These are phyloP conservation scores for Folsomia candida DNA, from an alignment of 2,888 invertebrate genomes.

Conservation along the genomic window DNA sequence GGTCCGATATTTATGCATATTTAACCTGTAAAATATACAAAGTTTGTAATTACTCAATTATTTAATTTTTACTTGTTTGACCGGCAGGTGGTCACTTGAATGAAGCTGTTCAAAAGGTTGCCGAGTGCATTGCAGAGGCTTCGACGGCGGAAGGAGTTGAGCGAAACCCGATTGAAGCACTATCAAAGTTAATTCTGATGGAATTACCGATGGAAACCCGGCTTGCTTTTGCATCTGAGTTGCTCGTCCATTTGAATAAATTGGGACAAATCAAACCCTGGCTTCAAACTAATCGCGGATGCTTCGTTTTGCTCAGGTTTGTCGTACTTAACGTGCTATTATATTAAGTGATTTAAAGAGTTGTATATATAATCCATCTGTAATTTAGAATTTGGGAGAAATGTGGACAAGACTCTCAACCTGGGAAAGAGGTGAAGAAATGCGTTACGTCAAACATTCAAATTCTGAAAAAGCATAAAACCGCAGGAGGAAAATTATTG, in stretches of 20 bases:
- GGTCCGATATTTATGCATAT: not conserved
- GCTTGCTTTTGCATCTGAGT: not conserved
- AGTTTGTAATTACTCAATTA: too few species aligned
- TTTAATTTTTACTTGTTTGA: not conserved
- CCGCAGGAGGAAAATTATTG: not conserved
- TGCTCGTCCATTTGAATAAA: not conserved
- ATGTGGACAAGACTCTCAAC: not conserved
- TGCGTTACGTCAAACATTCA: not conserved
- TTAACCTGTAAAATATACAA: too few species aligned
- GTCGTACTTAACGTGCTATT: not conserved
- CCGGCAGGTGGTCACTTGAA: not conserved
- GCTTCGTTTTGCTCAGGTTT: slow-evolving; percentile 10
- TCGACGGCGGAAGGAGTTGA: slow-evolving; percentile 1
- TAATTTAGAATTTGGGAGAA: not conserved
- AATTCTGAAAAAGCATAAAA: not conserved
- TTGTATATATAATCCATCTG: not conserved
- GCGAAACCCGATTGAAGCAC: not conserved
- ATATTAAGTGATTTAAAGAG: not conserved
- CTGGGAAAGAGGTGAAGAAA: not conserved
- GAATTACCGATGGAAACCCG: not conserved
- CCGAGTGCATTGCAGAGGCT: not conserved
- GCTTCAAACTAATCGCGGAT: slow-evolving; percentile 6
- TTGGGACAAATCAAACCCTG: not conserved
- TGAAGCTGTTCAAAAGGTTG: not conserved
- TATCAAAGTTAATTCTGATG: not conserved